phyloP scores from a whole-genome alignment of 2,113 vertebrate species.

The Brienomyrus longianalis region DNA sequence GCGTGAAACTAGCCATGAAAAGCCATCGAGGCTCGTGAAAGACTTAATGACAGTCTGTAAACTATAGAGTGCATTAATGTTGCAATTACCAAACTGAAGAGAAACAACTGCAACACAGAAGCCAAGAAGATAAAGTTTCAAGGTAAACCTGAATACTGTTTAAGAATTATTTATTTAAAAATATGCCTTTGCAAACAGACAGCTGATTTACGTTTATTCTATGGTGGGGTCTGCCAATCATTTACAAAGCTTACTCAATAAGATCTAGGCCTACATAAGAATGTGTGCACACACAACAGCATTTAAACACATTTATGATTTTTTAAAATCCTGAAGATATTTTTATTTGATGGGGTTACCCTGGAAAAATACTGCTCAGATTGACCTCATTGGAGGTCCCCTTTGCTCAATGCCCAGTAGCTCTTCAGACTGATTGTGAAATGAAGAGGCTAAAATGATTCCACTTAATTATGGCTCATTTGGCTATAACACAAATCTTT shows the following conservation, averaged over 20 bases:
- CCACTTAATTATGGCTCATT: slow-evolving; percentile 42
- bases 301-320: not conserved
- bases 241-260: not conserved
- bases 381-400: slow-evolving; percentile 23
- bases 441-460: slow-evolving; percentile 38
- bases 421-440: slow-evolving; percentile 42
- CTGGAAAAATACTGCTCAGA: slow-evolving; percentile 28
- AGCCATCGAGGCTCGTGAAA: not conserved
- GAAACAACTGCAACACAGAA: not conserved
- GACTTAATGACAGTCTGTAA: not conserved
- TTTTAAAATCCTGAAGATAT: not conserved
- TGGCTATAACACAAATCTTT: slow-evolving; percentile 43
- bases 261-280: not conserved
- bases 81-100: not conserved
- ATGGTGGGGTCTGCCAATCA: not conserved
- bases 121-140: not conserved
- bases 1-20: not conserved
- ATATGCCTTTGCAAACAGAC: not conserved
- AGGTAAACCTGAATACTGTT: not conserved
- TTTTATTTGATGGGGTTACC: slow-evolving; percentile 16
- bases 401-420: slow-evolving; percentile 33
- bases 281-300: not conserved
- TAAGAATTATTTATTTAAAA: not conserved
- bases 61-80: not conserved
- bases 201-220: not conserved